A percentile compares a stretch with the other conserved stretches of the same genome.
phyloP scores from a whole-genome alignment of 2,888 invertebrate genomes.

The Drosophila borborema region DNA sequence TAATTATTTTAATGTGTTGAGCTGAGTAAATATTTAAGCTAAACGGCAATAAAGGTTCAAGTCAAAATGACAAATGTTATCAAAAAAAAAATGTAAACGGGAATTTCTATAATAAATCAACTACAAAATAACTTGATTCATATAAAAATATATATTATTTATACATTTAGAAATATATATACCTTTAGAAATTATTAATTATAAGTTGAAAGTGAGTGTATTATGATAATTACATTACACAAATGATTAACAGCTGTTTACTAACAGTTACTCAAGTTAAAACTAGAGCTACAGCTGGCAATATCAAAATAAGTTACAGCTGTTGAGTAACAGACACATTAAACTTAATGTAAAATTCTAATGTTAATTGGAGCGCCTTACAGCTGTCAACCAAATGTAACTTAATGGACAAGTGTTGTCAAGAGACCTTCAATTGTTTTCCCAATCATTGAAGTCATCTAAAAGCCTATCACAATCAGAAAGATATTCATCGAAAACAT shows the following conservation, averaged over 20 bases:
- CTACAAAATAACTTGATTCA: background rate
- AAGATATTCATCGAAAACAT: background rate
- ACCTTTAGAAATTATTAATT: too few species aligned
- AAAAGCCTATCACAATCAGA: background rate
- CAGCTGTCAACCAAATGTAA: slow-evolving; percentile 9
- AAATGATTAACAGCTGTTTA: slow-evolving; percentile 14
- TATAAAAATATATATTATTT: background rate
- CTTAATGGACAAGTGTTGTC: slow-evolving; percentile 7
- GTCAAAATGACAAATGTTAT: background rate
- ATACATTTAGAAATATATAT: too few species aligned
- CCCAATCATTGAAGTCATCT: background rate
- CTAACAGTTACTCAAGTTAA: background rate
- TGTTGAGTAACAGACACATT: slow-evolving; percentile 4
- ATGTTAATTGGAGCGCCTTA: background rate
- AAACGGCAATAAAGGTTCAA: background rate
- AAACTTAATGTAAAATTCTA: slow-evolving; percentile 5
- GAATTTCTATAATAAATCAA: background rate
- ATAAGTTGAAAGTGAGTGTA: background rate
- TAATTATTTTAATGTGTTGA: slow-evolving; percentile 1
- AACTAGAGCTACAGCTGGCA: background rate
- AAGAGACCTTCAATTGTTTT: background rate
- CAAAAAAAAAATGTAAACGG: background rate
- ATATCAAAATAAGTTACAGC: background rate
- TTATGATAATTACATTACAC: background rate
- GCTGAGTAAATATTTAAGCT: background rate